Conservation (phyloP, 2,113 vertebrate genomes). For the Antidorcas marsupialis region DNA sequence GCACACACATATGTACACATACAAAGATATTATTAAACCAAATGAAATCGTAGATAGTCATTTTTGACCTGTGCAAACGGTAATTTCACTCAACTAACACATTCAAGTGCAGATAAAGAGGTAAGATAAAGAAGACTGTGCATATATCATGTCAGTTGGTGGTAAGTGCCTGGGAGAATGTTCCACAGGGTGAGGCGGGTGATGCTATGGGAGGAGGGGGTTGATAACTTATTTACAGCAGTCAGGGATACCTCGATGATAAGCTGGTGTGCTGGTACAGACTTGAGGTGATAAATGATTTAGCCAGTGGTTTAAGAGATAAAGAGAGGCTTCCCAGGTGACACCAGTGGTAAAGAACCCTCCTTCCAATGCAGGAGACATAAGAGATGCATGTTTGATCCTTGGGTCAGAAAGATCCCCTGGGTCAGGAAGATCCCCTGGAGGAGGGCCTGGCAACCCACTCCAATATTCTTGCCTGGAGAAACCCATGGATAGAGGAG, state of each 20-base stretch:
- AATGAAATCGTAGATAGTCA: background rate
- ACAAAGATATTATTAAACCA: background rate
- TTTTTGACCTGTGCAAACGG: background rate
- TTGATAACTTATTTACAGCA: background rate
- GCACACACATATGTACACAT: fast-evolving
- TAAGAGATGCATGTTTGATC: background rate
- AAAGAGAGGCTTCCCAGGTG: background rate
- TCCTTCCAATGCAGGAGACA: background rate
- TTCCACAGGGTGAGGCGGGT: background rate
- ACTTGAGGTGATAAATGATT: background rate
- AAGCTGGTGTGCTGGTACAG: background rate
- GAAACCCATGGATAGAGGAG: background rate
- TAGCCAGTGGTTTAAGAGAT: background rate
- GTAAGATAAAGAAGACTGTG: background rate
- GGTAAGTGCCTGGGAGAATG: background rate
- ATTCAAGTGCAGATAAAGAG: background rate
- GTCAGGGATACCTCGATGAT: background rate
- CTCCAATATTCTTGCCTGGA: background rate
- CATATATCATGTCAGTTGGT: background rate
- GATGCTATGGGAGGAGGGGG: background rate
- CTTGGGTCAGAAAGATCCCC: background rate
- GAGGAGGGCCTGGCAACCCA: background rate
- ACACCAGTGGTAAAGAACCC: background rate
- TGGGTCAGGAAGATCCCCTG: background rate
- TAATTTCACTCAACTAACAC: background rate